Evolutionary conservation across 2,113 vertebrate species (phyloP), one percentile per base, ranked within the genome.

Genomic region (Gobio gobio): DNA sequence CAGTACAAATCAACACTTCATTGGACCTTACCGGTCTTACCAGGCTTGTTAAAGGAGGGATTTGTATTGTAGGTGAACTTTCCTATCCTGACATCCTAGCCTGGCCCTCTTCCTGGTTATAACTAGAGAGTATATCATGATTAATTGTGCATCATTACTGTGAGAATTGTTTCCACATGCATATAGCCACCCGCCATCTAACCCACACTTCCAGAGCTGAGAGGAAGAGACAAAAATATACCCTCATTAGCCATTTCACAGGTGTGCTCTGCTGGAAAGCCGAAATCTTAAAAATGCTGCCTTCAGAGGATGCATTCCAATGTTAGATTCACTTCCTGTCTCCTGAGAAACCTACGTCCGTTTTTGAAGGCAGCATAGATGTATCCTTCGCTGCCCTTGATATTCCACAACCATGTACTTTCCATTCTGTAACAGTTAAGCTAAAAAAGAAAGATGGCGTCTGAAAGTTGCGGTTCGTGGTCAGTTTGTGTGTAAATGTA

Each of bases 151-250:
- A 43, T 82, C 82, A 84, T 87, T 84, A 79, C 76, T 33, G 58
- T 70, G 73, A 49, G 45, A 72, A 90, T 89, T 86, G 76, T 89
- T 89, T 82, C 89, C 78, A 89, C 88, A 88, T 80, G 85, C 80
- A 70, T 43, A 73, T 73, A 86, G 80, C 80, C 18, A 0, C 18
- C 54, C 18, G 18, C 18, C 18, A 20, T 82, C 64, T 9, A 72
- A 43, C 83, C 18, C 54, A 82, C 85, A 78, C 85, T 51, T 63
- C 18, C 82, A 88, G 26, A 51, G 18, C 74, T 56, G 75, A 56
- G 26, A 78, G 10, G 75, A 36, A 78, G 18, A 36, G 18, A 40
- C 51, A n/a, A 40, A n/a, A 40, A 78, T 36, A 56, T 56, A 58
- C 29, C 75, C 51, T n/a, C 51, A n/a, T 40, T 12, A 59, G 26